A percentile compares a stretch with the other conserved stretches of the same genome.
Conservation (phyloP, 2,888 invertebrate genomes). For the Dynastes tityus region DNA sequence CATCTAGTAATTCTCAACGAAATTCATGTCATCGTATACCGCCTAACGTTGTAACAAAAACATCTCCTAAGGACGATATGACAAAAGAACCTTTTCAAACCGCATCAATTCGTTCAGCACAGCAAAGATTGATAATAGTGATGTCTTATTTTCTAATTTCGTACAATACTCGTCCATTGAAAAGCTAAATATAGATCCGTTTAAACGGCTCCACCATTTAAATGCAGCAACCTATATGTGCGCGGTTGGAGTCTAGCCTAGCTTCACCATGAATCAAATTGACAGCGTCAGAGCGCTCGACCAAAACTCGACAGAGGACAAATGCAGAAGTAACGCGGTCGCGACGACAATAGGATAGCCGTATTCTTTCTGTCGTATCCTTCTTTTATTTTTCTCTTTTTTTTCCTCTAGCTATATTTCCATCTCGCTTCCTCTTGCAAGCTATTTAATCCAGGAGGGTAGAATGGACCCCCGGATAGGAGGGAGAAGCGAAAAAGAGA, state of each 20-base stretch:
- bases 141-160: constrained; percentile 50
- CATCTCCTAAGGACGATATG: background rate
- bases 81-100: constrained; percentile 7
- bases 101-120: constrained; percentile 4
- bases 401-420: background rate
- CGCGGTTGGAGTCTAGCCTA: background rate
- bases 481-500: background rate
- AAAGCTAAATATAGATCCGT: constrained; percentile 12
- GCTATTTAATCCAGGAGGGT: background rate
- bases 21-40: too few relatives aligned
- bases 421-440: constrained; percentile 4
- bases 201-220: constrained; percentile 6
- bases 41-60: background rate
- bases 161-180: constrained; percentile 46
- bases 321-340: constrained; percentile 37
- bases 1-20: too few relatives aligned
- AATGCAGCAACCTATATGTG: background rate
- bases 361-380: constrained; percentile 44
- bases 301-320: constrained; percentile 41
- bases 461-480: background rate
- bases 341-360: constrained; percentile 46
- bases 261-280: constrained; percentile 49
- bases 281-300: constrained; percentile 46
- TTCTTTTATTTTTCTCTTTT: background rate
- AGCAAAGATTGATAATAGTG: constrained; percentile 39